A percentile compares a stretch with the other conserved stretches of the same genome.
phyloP scores from a whole-genome alignment of 1,140 invertebrate genomes.

The Drosophila equinoxialis region DNA sequence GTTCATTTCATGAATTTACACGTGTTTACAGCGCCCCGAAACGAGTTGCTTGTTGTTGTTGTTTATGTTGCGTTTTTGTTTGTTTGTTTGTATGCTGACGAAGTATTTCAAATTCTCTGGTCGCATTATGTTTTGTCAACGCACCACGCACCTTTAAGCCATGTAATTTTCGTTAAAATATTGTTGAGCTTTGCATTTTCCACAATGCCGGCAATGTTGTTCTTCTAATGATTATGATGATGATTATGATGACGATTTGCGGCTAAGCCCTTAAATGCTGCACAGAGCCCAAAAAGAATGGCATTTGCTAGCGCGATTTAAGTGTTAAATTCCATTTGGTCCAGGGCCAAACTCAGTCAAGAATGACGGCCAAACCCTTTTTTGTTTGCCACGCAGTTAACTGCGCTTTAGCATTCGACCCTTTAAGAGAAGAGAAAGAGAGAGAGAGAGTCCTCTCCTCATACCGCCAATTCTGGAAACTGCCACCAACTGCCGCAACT shows the following conservation, averaged over 20 bases:
- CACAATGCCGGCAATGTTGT: conserved; percentile 14
- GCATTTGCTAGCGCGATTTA: conserved; percentile 32
- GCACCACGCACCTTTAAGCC: conserved; percentile 64
- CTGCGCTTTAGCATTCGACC: conserved; percentile 4
- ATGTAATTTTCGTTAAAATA: conserved; percentile 76
- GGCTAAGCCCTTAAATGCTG: conserved; percentile 65
- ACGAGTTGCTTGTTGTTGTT: conserved; percentile 5
- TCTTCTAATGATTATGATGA: conserved; percentile 16
- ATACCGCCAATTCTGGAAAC: not conserved
- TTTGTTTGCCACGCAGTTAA: conserved; percentile 20
- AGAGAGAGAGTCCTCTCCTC: too few species aligned
- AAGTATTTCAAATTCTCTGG: conserved; percentile 65
- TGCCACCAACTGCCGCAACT: conserved; percentile 21
- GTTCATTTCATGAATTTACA: conserved; percentile 78
- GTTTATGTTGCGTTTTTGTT: not conserved
- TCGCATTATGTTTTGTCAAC: conserved; percentile 62
- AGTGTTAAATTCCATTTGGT: conserved; percentile 57
- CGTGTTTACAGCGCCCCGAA: conserved; percentile 66
- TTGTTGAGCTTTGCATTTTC: conserved; percentile 58
- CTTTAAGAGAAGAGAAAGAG: not conserved
- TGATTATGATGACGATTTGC: conserved; percentile 69
- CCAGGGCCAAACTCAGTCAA: conserved; percentile 13
- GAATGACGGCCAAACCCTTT: conserved; percentile 17
- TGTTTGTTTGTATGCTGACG: conserved; percentile 64
- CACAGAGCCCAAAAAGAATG: conserved; percentile 24